Base-by-base conservation (phyloP, 2,113 vertebrate genomes). In the Rynchops niger region DNA sequence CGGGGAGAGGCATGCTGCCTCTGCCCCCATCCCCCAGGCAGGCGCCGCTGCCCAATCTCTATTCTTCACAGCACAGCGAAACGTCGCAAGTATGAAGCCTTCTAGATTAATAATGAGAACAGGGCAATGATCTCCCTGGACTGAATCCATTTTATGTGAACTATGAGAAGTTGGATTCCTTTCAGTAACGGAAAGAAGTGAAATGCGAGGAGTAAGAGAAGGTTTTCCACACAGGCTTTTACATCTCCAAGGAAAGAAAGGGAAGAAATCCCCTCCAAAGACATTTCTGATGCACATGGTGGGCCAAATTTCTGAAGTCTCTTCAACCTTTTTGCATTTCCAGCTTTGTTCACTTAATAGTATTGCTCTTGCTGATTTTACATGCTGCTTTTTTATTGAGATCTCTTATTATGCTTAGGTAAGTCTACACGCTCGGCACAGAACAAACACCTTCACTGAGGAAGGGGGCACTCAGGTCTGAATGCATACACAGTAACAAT, bases 111-210 rank as follows among this genome's bases (percentile, higher is more conserved):
- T 73, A 91, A 96, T 79, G 91, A 88, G 88, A 93, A 86, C 82
- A 85, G 63, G 20, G 82, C 94, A 52, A 42, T 6, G 59, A 91
- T 95, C 92, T 94, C 92, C 78, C 95, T 96, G 96, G 97, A 96
- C 89, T 40, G 40, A 49, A 82, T 95, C 97, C 97, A 96, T 95
- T 95, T 96, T 79, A 97, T 93, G 96, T 83, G 95, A 97, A 69
- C 96, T 87, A 53, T 95, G 96, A 97, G 97, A 97, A 97, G 86
- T 90, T 96, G 97, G 97, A 96, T 96, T 96, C 86, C 58, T 93
- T 91, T 96, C 95, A 96, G 76, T 71, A 88, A 61, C 11, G 74
- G 82, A 63, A 97, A 97, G 34, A 87, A 94, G 94, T 81, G 15
- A 96, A 97, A 96, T 36, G 72, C 15, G 45, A 97, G 62, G 66